Conservation (phyloP, 2,888 invertebrate species). For the Trichogramma dendrolimi region DNA sequence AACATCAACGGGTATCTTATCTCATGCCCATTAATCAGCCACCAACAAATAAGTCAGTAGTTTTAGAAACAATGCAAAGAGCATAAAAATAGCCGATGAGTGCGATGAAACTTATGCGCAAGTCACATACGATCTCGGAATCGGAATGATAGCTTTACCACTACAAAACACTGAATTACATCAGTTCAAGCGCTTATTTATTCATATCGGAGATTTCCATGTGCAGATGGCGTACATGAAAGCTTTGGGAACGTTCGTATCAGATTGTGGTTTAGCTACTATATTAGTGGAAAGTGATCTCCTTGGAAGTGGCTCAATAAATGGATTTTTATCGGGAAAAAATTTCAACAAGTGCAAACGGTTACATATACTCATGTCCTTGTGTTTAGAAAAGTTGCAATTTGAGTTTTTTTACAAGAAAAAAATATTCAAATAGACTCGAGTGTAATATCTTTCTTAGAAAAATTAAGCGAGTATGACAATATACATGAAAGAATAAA, state of each 20-base stretch:
- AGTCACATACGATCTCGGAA: slow-evolving; percentile 37
- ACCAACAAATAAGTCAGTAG: slow-evolving; percentile 35
- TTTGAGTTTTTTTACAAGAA: slow-evolving; percentile 13
- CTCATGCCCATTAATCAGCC: slow-evolving; percentile 38
- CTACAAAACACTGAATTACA: slow-evolving; percentile 35
- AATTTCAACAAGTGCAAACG: slow-evolving; percentile 30
- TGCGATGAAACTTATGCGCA: slow-evolving; percentile 31
- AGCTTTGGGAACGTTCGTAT: slow-evolving; percentile 36
- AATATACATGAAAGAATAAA: too few relatives aligned
- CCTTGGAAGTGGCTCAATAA: slow-evolving; percentile 27
- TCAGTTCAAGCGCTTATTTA: slow-evolving; percentile 41
- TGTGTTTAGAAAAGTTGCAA: slow-evolving; percentile 22
- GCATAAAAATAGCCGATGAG: slow-evolving; percentile 33
- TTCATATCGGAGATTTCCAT: slow-evolving; percentile 44
- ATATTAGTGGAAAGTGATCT: slow-evolving; percentile 28
- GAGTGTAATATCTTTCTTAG: slow-evolving; percentile 16
- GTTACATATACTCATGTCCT: slow-evolving; percentile 15
- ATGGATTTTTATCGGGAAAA: slow-evolving; percentile 29
- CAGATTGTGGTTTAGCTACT: slow-evolving; percentile 30
- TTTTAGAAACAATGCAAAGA: slow-evolving; percentile 36
- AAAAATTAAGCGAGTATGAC: too few relatives aligned
- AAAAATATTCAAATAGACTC: slow-evolving; percentile 19
- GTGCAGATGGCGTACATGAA: slow-evolving; percentile 37
- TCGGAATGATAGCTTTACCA: slow-evolving; percentile 36
- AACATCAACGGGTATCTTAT: slow-evolving; percentile 34